Evolutionary conservation across 1,140 invertebrate genomes (phyloP), one percentile per base, ranked within the genome.

Genomic region (Tribolium madens): DNA sequence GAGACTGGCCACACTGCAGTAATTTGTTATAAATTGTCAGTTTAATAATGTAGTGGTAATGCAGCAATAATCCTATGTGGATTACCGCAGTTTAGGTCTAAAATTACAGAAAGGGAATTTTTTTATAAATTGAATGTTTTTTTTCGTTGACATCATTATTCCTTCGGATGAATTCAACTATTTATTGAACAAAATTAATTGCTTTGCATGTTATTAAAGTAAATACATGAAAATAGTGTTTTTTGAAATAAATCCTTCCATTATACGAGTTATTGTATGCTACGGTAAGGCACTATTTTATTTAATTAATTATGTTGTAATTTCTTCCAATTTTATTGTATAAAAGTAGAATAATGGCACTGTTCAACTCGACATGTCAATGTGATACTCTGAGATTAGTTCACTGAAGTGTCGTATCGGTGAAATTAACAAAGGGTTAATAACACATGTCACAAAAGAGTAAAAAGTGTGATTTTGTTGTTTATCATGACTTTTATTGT

Each of bases 1-100:
- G 21, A 14, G 57, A 18, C 14, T 57, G 17, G 52, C 31, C 57
- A 14, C n/a, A 26, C 26, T 64, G 57, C 31, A 14, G 57, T 42
- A 64, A 64, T 64, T 64, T 33, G 57, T 64, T 33, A 64, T 31
- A 64, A 64, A 64, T 64, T 64, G 21, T 33, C n/a, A 26, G 57
- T 12, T 64, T 14, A 12, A 18, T 64, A 64, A 64, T 64, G 10
- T 14, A 26, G 21, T 12, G 57, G 57, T 13, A 33, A 26, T 64
- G 14, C 31, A 31, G 4, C 26, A 57, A 57, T 57, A 14, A 17
- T 6, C 52, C 52, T 21, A 0, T 57, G 52, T 26, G 57, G 57
- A 10, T 14, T 33, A 50, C 36, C 48, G 57, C 21, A 64, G 26
- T 42, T 42, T 42, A 9, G 36, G 2, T 9, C 9, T 5, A 26